Evolutionary conservation across 2,888 invertebrate genomes (phyloP).

Genomic region (Calameuta idolon): DNA sequence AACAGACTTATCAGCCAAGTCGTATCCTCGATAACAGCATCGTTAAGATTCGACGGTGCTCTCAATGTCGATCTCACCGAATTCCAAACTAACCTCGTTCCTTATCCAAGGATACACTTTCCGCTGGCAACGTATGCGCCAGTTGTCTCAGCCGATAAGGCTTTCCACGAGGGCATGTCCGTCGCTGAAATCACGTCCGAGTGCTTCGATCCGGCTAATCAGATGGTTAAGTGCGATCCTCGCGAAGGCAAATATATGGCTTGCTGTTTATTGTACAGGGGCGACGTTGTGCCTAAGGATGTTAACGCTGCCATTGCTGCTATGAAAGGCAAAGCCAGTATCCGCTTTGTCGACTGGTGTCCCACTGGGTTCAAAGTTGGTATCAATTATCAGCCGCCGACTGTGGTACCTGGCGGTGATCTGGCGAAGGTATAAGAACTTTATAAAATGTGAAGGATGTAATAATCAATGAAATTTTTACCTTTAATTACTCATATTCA

Average conservation of each 20-base stretch:
- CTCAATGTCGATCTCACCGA: conserved; percentile 91
- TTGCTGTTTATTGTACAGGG: conserved; percentile 86
- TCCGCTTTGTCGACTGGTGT: conserved; percentile 95
- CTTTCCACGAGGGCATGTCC: conserved; percentile 80
- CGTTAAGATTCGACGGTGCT: conserved; percentile 73
- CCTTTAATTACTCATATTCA: not conserved
- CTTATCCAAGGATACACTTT: conserved; percentile 76
- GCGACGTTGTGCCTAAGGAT: conserved; percentile 91
- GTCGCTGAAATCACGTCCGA: conserved; percentile 87
- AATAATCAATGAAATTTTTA: not conserved
- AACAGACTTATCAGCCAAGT: conserved; percentile 84
- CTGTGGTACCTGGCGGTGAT: conserved; percentile 60
- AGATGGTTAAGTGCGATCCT: conserved; percentile 92
- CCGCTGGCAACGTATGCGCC: conserved; percentile 79
- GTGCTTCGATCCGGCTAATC: conserved; percentile 89
- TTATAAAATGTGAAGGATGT: not conserved
- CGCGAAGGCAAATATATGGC: conserved; percentile 90
- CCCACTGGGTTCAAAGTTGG: conserved; percentile 91
- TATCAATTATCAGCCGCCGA: conserved; percentile 68
- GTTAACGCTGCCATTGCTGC: conserved; percentile 86
- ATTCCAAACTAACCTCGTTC: conserved; percentile 88
- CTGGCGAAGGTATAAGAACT: conserved; percentile 51
- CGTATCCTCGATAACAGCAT: conserved; percentile 72
- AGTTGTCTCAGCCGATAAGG: conserved; percentile 79
- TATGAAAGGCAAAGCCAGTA: conserved; percentile 81